phyloP scores from a whole-genome alignment of 2,797 vertebrate species.

The Neoniphon sammara region DNA sequence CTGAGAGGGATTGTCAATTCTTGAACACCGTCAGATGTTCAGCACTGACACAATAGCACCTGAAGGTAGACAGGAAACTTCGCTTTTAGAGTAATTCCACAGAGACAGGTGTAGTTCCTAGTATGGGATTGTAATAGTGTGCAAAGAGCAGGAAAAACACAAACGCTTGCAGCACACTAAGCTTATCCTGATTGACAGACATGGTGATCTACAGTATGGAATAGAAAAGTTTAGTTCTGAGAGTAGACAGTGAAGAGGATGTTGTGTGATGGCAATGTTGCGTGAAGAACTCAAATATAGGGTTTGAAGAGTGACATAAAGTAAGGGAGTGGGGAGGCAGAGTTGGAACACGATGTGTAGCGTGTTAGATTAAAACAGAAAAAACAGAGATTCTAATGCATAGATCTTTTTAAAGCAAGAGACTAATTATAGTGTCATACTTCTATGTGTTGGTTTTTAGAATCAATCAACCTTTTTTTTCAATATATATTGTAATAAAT shows the following conservation, averaged over 20 bases:
- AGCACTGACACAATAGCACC: constrained; percentile 18
- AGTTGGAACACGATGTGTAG: too few species aligned
- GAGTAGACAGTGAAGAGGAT: background rate
- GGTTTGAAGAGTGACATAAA: background rate
- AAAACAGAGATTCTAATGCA: too few species aligned
- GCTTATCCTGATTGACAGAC: background rate
- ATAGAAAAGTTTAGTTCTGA: background rate
- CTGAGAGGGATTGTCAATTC: constrained; percentile 7
- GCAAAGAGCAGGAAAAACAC: background rate
- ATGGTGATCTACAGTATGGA: background rate
- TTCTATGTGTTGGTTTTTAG: too few species aligned
- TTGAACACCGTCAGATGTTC: constrained; percentile 13
- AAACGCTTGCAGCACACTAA: background rate
- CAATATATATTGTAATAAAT: too few species aligned
- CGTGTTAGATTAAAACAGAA: too few species aligned
- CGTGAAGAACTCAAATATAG: background rate
- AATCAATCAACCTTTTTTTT: too few species aligned
- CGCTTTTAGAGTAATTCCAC: constrained; percentile 1
- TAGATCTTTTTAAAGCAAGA: too few species aligned
- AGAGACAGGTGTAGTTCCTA: constrained; percentile 9
- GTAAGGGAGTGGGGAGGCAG: too few species aligned
- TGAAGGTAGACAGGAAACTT: constrained; percentile 36
- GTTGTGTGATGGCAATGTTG: background rate
- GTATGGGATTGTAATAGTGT: background rate
- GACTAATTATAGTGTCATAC: too few species aligned